These are phyloP conservation scores for Oasisia sp. DNA, from an alignment of 2,888 invertebrate species.

Conservation along the genomic window DNA sequence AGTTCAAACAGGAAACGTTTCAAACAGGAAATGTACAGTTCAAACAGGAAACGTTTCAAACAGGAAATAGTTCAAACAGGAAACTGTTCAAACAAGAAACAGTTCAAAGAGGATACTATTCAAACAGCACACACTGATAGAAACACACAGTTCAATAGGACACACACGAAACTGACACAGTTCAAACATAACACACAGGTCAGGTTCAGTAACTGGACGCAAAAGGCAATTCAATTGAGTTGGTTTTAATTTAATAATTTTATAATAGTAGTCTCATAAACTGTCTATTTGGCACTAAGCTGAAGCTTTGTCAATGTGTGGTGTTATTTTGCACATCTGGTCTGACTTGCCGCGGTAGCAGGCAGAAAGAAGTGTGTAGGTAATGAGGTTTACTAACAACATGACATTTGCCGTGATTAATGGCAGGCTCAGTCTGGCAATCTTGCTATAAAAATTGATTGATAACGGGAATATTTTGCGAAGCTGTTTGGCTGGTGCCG, in stretches of 20 bases:
- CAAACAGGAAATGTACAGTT: no score
- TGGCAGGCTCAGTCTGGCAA: not conserved
- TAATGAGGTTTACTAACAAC: slow-evolving; percentile 3
- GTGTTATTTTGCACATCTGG: not conserved
- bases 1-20: not conserved
- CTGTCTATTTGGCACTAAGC: not conserved
- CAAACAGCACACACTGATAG: not conserved
- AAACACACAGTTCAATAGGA: not conserved
- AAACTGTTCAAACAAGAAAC: not conserved
- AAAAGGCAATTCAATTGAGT: not conserved
- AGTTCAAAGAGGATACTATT: not conserved
- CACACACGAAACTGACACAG: no score
- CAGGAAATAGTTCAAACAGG: not conserved
- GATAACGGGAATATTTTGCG: not conserved
- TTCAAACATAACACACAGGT: not conserved
- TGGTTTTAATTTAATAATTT: not conserved
- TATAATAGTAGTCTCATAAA: not conserved
- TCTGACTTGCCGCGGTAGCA: not conserved
- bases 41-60: not conserved
- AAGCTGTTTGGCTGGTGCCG: not conserved
- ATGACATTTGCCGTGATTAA: slow-evolving; percentile 4
- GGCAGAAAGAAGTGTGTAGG: not conserved
- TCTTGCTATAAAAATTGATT: slow-evolving; percentile 1
- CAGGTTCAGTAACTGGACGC: not conserved
- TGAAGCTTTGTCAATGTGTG: not conserved